These are phyloP conservation scores for Microcebus lehilahytsara DNA, from an alignment of 2,113 vertebrate genomes.

Conservation along the genomic window DNA sequence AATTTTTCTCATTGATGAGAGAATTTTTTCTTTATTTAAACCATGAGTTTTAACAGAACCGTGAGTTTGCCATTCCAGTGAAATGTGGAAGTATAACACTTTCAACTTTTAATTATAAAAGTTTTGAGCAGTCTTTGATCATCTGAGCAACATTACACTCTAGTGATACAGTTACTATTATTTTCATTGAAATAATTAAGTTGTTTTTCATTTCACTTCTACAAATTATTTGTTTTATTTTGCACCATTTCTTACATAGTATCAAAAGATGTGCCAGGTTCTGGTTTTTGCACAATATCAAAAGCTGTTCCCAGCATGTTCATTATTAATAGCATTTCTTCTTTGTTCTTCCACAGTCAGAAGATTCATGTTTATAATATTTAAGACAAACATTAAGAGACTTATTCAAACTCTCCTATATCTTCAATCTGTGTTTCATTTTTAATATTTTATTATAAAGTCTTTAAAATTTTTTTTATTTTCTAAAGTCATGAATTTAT, in stretches of 20 bases:
- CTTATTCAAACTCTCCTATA: slow-evolving; percentile 18
- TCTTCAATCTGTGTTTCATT: slow-evolving; percentile 58
- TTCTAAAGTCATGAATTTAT: slow-evolving; percentile 45
- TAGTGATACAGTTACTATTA: neutral
- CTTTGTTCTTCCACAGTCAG: slow-evolving; percentile 45
- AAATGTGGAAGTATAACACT: neutral
- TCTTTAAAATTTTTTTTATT: neutral
- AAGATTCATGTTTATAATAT: slow-evolving; percentile 63
- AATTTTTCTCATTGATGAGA: slow-evolving; percentile 28
- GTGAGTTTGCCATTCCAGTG: neutral
- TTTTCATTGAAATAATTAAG: neutral
- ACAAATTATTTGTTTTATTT: slow-evolving; percentile 6
- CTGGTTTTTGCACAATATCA: neutral
- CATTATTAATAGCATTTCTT: slow-evolving; percentile 35
- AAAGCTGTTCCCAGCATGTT: neutral
- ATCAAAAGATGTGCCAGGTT: neutral
- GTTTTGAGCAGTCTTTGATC: neutral
- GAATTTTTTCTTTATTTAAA: slow-evolving; percentile 24
- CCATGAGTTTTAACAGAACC: slow-evolving; percentile 3
- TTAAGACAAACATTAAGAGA: slow-evolving; percentile 58
- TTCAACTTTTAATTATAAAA: slow-evolving; percentile 31
- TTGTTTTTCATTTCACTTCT: neutral
- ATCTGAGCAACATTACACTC: neutral
- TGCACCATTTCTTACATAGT: neutral
- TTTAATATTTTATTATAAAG: slow-evolving; percentile 71